phyloP scores from a whole-genome alignment of 2,888 invertebrate genomes.

The Morpho achilles region DNA sequence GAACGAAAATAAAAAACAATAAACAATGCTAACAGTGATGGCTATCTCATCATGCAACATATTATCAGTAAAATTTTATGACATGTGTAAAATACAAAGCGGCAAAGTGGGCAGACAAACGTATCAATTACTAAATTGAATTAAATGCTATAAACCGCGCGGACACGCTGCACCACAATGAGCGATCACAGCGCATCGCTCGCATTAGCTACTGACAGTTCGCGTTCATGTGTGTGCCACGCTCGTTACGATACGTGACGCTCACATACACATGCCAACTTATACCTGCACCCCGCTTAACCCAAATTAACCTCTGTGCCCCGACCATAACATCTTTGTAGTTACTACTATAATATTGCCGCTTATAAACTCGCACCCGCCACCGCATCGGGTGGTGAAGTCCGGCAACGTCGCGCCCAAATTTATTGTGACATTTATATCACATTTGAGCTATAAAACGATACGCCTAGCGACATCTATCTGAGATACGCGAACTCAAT shows the following conservation, averaged over 20 bases:
- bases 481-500: slow-evolving; percentile 39
- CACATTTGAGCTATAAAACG: slow-evolving; percentile 45
- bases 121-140: slow-evolving; percentile 78
- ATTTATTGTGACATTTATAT: slow-evolving; percentile 73
- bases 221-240: slow-evolving; percentile 67
- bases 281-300: slow-evolving; percentile 40
- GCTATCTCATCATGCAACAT: no score
- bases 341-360: slow-evolving; percentile 44
- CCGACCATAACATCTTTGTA: slow-evolving; percentile 37
- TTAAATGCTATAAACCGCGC: slow-evolving; percentile 74
- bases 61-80: no score
- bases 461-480: slow-evolving; percentile 71
- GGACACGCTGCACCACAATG: slow-evolving; percentile 66
- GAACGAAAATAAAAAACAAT: no score
- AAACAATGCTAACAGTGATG: no score
- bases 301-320: slow-evolving; percentile 44
- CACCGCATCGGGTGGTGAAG: slow-evolving; percentile 71
- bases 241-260: slow-evolving; percentile 75
- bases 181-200: slow-evolving; percentile 74
- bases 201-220: slow-evolving; percentile 77
- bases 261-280: slow-evolving; percentile 60
- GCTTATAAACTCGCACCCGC: slow-evolving; percentile 63
- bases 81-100: slow-evolving; percentile 29
- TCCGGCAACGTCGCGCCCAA: slow-evolving; percentile 77
- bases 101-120: slow-evolving; percentile 62